A percentile compares a stretch with the other conserved stretches of the same genome.
Evolutionary conservation across 2,797 vertebrate genomes (phyloP).

Genomic region (Enteromius thamalakanensis): DNA sequence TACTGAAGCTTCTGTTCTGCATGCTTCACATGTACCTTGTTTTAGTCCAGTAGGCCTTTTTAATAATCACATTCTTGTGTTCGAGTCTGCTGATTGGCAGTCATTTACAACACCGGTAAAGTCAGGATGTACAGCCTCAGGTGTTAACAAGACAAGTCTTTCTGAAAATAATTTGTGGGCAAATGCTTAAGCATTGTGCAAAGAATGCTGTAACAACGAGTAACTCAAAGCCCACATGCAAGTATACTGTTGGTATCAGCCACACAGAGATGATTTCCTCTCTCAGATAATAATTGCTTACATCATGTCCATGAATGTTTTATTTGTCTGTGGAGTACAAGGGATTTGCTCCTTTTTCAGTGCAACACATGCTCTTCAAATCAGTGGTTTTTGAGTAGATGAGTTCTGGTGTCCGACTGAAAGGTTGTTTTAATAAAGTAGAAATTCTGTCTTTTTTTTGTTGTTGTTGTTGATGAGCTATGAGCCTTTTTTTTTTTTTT

Average conservation of each 20-base stretch:
- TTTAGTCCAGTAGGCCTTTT: constrained; percentile 7
- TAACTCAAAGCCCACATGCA: neutral
- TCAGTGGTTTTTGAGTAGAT: neutral
- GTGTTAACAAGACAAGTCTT: neutral
- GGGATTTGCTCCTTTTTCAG: neutral
- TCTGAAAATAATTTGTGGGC: neutral
- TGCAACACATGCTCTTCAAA: neutral
- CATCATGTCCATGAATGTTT: constrained; percentile 40
- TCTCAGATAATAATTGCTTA: constrained; percentile 32
- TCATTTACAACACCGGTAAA: neutral
- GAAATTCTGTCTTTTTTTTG: neutral
- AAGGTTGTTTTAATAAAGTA: neutral
- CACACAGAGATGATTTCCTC: constrained; percentile 23
- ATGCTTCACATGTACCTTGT: neutral
- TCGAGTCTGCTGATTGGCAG: neutral
- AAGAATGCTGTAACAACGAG: constrained; percentile 5
- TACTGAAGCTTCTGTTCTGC: constrained; percentile 15
- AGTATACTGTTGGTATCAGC: constrained; percentile 36
- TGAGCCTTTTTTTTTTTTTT: neutral
- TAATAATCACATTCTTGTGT: constrained; percentile 7
- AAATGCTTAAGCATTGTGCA: neutral
- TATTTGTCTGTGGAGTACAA: constrained; percentile 27
- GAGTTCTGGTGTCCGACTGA: neutral
- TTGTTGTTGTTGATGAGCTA: neutral
- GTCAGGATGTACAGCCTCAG: neutral